Evolutionary conservation across 2,113 vertebrate species (phyloP).

Genomic region (Nipponia nippon): DNA sequence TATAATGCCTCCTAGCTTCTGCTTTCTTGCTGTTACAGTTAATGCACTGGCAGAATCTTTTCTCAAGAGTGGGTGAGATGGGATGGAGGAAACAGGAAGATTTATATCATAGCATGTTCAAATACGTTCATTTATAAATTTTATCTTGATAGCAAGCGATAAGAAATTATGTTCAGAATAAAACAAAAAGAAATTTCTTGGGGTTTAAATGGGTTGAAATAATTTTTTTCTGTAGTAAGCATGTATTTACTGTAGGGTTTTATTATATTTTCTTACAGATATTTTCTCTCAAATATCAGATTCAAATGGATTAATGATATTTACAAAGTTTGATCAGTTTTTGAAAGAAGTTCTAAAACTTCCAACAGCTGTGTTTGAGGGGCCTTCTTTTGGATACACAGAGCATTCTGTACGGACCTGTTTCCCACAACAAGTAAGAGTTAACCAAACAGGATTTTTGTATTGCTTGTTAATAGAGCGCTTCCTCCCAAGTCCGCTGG

Average conservation of each 20-base stretch:
- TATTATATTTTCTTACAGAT: slow-evolving; percentile 76
- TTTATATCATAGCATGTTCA: rapidly evolving
- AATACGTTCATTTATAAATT: rapidly evolving
- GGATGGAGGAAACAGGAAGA: not conserved
- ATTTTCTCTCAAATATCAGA: slow-evolving; percentile 97
- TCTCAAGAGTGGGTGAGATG: not conserved
- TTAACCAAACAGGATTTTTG: rapidly evolving
- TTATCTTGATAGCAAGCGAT: not conserved
- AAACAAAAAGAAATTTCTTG: not conserved
- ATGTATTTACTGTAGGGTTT: not conserved
- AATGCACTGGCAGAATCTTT: not conserved
- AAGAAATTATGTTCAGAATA: not conserved
- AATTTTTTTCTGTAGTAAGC: not conserved
- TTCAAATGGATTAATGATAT: slow-evolving; percentile 88
- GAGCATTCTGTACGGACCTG: slow-evolving; percentile 89
- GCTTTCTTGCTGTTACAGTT: not conserved
- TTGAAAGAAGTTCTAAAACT: slow-evolving; percentile 90
- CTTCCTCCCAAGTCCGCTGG: not conserved
- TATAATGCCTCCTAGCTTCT: not conserved
- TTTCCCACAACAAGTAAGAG: slow-evolving; percentile 90
- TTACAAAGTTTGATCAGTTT: slow-evolving; percentile 93
- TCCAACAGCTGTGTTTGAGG: slow-evolving; percentile 95
- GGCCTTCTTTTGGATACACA: slow-evolving; percentile 95
- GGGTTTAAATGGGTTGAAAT: not conserved
- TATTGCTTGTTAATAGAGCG: rapidly evolving